phyloP scores from a whole-genome alignment of 2,797 vertebrate genomes.

The Eptatretus atami region DNA sequence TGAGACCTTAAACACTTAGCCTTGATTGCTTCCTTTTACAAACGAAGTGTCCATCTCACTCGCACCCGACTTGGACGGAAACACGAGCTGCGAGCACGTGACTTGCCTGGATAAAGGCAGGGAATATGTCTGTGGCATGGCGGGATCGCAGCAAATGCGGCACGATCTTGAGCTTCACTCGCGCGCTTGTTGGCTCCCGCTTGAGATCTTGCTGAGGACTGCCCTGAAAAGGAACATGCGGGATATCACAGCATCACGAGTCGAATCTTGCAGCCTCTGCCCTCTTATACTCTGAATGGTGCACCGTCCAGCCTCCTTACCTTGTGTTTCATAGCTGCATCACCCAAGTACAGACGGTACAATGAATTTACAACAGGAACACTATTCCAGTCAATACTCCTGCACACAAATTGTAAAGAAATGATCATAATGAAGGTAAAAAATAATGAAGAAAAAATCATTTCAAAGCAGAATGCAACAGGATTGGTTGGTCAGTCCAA shows the following conservation, averaged over 20 bases:
- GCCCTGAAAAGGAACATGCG: constrained; percentile 20
- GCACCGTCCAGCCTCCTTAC: constrained; percentile 20
- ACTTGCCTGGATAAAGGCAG: constrained; percentile 72
- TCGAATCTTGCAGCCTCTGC: not conserved
- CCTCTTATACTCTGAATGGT: not conserved
- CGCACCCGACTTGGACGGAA: too few species aligned
- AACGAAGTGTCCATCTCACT: too few species aligned
- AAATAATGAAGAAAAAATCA: not conserved
- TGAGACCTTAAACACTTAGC: not conserved
- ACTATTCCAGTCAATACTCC: constrained; percentile 94
- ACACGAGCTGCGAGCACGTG: too few species aligned
- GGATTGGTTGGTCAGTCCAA: not conserved
- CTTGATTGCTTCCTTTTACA: not conserved
- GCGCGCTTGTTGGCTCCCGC: constrained; percentile 72
- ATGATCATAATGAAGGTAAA: too few species aligned
- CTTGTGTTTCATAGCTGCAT: constrained; percentile 87
- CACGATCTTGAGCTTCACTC: constrained; percentile 88
- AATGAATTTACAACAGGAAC: constrained; percentile 72
- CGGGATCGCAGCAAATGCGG: constrained; percentile 72
- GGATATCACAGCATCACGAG: not conserved
- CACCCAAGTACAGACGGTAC: constrained; percentile 86
- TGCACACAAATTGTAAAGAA: constrained; percentile 15
- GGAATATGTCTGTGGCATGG: constrained; percentile 71
- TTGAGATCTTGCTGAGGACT: constrained; percentile 65
- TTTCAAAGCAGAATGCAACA: not conserved